Evolutionary conservation across 2,888 invertebrate genomes (phyloP).

Genomic region (Gnatocerus cornutus): DNA sequence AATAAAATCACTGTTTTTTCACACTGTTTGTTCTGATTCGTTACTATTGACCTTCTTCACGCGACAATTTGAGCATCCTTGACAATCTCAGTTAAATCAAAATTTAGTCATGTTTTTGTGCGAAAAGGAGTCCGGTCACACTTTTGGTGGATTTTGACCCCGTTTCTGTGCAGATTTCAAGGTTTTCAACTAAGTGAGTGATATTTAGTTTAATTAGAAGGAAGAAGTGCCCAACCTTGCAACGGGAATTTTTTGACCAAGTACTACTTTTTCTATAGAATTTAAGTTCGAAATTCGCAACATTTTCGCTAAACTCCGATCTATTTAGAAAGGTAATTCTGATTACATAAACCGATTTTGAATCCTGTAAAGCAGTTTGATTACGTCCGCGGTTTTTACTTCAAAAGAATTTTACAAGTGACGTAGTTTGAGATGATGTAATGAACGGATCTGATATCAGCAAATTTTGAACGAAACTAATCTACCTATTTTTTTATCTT

Average conservation of each 20-base stretch:
- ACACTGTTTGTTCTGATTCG: slow-evolving; percentile 36
- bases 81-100: slow-evolving; percentile 9
- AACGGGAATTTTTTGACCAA: background rate
- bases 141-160: slow-evolving; percentile 23
- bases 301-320: no score
- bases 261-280: no score
- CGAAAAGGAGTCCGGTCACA: background rate
- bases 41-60: slow-evolving; percentile 33
- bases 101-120: background rate
- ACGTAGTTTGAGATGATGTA: background rate
- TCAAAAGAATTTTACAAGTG: background rate
- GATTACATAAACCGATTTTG: no score
- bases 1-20: slow-evolving; percentile 38
- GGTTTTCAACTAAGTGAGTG: slow-evolving; percentile 10
- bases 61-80: slow-evolving; percentile 25
- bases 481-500: no score
- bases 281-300: no score
- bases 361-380: no score
- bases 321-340: no score
- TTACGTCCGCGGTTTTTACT: background rate
- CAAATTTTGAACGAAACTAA: background rate
- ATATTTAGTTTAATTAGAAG: slow-evolving; percentile 23
- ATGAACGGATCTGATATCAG: background rate
- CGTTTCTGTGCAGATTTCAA: slow-evolving; percentile 20
- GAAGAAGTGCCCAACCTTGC: slow-evolving; percentile 8